Conservation (phyloP, 2,113 vertebrate genomes). For the Mobula hypostoma region DNA sequence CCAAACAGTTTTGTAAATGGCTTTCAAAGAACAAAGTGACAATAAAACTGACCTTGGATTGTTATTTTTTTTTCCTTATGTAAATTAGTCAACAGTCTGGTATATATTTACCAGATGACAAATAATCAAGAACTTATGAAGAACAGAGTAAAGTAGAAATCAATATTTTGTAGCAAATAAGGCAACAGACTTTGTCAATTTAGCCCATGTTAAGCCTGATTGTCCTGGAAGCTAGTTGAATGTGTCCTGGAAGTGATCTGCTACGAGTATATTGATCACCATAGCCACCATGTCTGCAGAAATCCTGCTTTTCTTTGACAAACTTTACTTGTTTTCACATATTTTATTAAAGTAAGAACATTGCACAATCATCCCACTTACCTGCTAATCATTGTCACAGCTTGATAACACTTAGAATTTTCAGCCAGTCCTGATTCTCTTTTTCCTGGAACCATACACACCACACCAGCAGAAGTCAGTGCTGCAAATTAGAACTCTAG, state of each 20-base stretch:
- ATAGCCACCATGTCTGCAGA: not conserved
- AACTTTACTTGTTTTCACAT: not conserved
- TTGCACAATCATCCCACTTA: not conserved
- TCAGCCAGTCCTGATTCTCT: not conserved
- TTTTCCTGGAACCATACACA: not conserved
- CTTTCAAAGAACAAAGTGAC: not conserved
- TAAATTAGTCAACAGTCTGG: not conserved
- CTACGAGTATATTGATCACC: too few relatives aligned
- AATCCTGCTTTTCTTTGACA: not conserved
- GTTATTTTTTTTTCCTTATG: not conserved
- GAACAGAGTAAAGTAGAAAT: not conserved
- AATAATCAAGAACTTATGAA: not conserved
- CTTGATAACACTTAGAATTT: not conserved
- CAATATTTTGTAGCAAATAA: not conserved
- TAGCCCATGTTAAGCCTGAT: not conserved
- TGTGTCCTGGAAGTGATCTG: not conserved
- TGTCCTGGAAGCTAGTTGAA: not conserved
- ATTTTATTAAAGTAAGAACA: not conserved
- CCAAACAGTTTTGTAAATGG: not conserved
- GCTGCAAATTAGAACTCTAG: not conserved
- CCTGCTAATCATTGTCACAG: not conserved
- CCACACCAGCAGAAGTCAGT: not conserved
- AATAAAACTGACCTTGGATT: not conserved
- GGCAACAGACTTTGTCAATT: not conserved
- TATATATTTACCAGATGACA: not conserved